Percentiles rank a stretch among this genome's conserved stretches.
Evolutionary conservation across 2,888 invertebrate species (phyloP).

Genomic region (Octodonta nipae): DNA sequence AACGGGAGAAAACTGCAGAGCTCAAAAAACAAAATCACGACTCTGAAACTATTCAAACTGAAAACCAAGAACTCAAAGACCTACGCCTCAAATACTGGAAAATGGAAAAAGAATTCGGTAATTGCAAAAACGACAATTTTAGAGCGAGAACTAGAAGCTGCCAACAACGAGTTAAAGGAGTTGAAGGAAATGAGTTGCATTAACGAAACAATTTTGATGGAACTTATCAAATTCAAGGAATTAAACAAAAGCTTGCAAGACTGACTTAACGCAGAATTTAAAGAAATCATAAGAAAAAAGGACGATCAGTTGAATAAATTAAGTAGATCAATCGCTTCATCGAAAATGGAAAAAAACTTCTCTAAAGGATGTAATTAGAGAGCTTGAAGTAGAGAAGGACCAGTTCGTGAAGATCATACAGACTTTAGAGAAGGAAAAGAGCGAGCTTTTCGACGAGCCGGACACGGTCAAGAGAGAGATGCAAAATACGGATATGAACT

Average conservation of each 20-base stretch:
- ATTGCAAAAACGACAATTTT: slow-evolving; percentile 50
- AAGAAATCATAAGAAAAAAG: slow-evolving; percentile 31
- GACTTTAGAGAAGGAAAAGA: slow-evolving; percentile 36
- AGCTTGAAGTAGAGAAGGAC: slow-evolving; percentile 34
- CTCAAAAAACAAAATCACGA: slow-evolving; percentile 21
- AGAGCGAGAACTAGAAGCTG: slow-evolving; percentile 46
- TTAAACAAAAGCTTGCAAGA: slow-evolving; percentile 30
- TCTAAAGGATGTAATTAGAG: slow-evolving; percentile 31
- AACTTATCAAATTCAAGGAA: slow-evolving; percentile 39
- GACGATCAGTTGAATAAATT: slow-evolving; percentile 22
- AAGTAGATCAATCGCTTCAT: slow-evolving; percentile 14
- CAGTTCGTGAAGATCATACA: slow-evolving; percentile 31
- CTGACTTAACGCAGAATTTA: slow-evolving; percentile 35
- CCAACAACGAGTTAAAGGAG: slow-evolving; percentile 41
- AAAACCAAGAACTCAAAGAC: slow-evolving; percentile 55
- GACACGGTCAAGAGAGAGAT: slow-evolving; percentile 25
- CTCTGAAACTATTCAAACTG: slow-evolving; percentile 38
- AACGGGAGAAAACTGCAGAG: slow-evolving; percentile 17
- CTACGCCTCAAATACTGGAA: slow-evolving; percentile 61
- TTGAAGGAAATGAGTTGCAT: slow-evolving; percentile 39
- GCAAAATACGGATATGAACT: slow-evolving; percentile 39
- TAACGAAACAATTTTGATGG: slow-evolving; percentile 39
- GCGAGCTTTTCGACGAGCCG: slow-evolving; percentile 25
- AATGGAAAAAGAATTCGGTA: slow-evolving; percentile 53
- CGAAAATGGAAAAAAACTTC: slow-evolving; percentile 27